These are phyloP conservation scores for Drosophila sechellia DNA, from an alignment of 1,140 invertebrate species.

Conservation along the genomic window DNA sequence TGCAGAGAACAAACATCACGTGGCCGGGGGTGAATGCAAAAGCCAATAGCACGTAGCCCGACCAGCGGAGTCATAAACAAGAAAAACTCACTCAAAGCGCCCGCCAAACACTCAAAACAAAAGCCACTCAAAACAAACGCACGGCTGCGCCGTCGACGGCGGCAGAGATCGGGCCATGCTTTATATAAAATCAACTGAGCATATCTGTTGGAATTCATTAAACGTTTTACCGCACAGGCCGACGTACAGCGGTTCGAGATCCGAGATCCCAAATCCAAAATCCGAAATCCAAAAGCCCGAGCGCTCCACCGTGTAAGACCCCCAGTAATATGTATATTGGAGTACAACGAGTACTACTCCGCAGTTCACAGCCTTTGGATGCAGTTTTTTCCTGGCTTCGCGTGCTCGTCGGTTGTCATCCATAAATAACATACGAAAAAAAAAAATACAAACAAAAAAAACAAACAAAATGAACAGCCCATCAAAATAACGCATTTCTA, in stretches of 20 bases:
- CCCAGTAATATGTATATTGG: constrained; percentile 8
- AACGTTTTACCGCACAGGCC: constrained; percentile 82
- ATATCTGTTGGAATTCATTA: constrained; percentile 84
- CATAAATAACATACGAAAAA: constrained; percentile 14
- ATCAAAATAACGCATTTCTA: constrained; percentile 40
- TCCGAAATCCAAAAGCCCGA: constrained; percentile 20
- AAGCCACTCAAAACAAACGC: constrained; percentile 76
- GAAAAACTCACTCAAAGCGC: constrained; percentile 17
- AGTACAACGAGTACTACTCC: constrained; percentile 14
- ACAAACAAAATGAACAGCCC: not conserved
- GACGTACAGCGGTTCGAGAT: constrained; percentile 51
- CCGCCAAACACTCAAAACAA: constrained; percentile 2
- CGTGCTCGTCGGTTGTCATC: constrained; percentile 46
- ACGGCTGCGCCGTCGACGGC: constrained; percentile 50
- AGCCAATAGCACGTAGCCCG: constrained; percentile 58
- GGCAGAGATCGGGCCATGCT: constrained; percentile 65
- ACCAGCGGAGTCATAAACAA: constrained; percentile 1
- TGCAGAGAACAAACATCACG: constrained; percentile 68
- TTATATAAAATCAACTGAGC: constrained; percentile 84
- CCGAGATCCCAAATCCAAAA: constrained; percentile 29
- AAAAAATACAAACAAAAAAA: constrained; percentile 11
- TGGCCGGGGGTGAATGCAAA: constrained; percentile 34
- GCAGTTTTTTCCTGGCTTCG: constrained; percentile 53
- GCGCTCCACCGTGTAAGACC: constrained; percentile 39
- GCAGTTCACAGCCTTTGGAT: constrained; percentile 37